Evolutionary conservation across 53 echinoderm and acorn worm species (phyloP).

Genomic region (Astropecten irregularis): DNA sequence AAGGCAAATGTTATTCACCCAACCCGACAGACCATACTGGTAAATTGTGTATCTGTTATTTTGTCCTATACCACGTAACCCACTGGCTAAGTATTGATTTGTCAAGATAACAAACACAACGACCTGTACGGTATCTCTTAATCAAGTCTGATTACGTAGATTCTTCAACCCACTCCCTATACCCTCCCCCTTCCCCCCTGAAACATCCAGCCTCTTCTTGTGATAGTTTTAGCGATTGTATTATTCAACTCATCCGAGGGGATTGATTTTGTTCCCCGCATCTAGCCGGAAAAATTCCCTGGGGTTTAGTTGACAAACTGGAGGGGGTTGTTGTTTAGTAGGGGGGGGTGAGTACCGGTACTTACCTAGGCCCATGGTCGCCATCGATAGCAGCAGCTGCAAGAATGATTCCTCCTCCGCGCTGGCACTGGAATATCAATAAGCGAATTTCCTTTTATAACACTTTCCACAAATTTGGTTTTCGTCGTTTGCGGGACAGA

Average conservation of each 20-base stretch:
- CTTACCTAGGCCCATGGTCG: constrained; percentile 76
- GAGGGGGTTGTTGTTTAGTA: not conserved
- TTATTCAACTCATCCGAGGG: constrained; percentile 28
- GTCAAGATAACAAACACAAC: constrained; percentile 53
- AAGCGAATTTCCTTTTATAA: constrained; percentile 54
- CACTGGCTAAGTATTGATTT: constrained; percentile 52
- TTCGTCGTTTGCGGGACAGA: constrained; percentile 20
- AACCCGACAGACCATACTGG: constrained; percentile 8
- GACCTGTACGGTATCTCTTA: constrained; percentile 41
- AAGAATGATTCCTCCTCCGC: constrained; percentile 62
- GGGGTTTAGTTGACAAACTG: constrained; percentile 36
- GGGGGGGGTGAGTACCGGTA: constrained; percentile 4
- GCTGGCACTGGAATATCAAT: constrained; percentile 65
- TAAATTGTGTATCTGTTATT: constrained; percentile 6
- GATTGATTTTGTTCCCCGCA: constrained; percentile 37
- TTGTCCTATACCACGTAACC: not conserved
- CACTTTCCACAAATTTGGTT: not conserved
- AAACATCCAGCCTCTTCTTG: no score
- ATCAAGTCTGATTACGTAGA: constrained; percentile 51
- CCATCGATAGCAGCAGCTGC: constrained; percentile 66
- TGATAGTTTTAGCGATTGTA: constrained; percentile 47
- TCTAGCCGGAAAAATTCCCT: constrained; percentile 11
- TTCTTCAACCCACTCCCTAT: not conserved
- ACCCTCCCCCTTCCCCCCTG: not conserved
- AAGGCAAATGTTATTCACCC: constrained; percentile 12